A percentile compares a stretch with the other conserved stretches of the same genome.
Conservation (phyloP, 2,888 invertebrate species). For the Stramonita haemastoma region DNA sequence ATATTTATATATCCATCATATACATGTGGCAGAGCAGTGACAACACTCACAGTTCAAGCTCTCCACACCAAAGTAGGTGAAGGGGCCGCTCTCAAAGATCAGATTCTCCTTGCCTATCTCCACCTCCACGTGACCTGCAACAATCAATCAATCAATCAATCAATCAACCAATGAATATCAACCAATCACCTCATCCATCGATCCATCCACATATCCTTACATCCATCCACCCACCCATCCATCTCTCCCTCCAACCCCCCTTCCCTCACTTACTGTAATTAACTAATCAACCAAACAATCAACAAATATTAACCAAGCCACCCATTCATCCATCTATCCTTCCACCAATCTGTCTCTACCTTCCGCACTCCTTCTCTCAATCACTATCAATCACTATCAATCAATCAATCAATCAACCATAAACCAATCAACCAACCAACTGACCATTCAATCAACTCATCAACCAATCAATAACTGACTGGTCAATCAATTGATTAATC, state of each 20-base stretch:
- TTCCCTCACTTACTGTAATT: neutral
- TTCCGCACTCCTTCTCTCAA: neutral
- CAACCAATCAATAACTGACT: no score
- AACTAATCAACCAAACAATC: neutral
- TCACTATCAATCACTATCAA: neutral
- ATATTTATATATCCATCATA: no score
- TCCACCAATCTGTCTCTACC: neutral
- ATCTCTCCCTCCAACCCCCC: neutral
- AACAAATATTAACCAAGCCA: neutral
- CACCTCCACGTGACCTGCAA: conserved; percentile 89
- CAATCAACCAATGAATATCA: neutral
- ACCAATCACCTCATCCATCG: no score
- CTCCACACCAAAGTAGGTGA: conserved; percentile 95
- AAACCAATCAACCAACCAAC: neutral
- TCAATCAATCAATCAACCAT: neutral
- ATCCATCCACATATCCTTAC: neutral
- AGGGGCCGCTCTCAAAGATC: conserved; percentile 96
- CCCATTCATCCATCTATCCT: neutral
- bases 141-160: neutral
- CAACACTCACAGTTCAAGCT: conserved; percentile 74
- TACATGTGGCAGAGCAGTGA: no score
- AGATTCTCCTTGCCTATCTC: conserved; percentile 95
- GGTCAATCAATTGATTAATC: no score
- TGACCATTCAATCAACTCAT: no score
- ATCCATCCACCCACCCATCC: neutral